Evolutionary conservation across 2,797 vertebrate species (phyloP).

Genomic region (Momotus momota): DNA sequence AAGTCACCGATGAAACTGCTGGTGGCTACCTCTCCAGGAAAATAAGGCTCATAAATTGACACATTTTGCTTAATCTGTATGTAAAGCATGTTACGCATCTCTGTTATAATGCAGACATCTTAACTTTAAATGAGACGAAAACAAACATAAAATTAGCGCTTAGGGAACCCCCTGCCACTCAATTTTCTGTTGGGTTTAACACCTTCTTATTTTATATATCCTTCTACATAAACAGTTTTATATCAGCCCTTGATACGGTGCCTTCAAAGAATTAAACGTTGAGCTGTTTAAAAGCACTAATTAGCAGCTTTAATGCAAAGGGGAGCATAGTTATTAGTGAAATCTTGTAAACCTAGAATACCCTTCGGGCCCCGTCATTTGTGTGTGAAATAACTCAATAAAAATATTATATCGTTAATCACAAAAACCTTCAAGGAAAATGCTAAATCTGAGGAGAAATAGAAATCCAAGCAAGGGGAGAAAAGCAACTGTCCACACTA

Average conservation of each 20-base stretch:
- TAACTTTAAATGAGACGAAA: conserved; percentile 79
- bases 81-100: conserved; percentile 61
- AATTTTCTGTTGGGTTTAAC: conserved; percentile 79
- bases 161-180: conserved; percentile 74
- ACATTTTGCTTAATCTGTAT: conserved; percentile 75
- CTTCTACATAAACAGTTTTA: conserved; percentile 82
- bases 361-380: conserved; percentile 72
- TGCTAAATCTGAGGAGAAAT: conserved; percentile 72
- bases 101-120: conserved; percentile 73
- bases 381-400: conserved; percentile 74
- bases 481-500: conserved; percentile 57
- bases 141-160: conserved; percentile 83
- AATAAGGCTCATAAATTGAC: conserved; percentile 70
- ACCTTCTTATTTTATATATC: conserved; percentile 80
- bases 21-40: conserved; percentile 65
- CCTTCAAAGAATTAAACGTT: conserved; percentile 76
- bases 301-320: conserved; percentile 78
- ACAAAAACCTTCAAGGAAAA: conserved; percentile 74
- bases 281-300: conserved; percentile 82
- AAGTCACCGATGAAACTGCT: conserved; percentile 46
- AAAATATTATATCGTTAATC: conserved; percentile 78
- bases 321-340: conserved; percentile 74
- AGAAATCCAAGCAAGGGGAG: conserved; percentile 74
- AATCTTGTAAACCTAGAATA: conserved; percentile 77
- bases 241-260: conserved; percentile 74